Evolutionary conservation across 2,888 invertebrate species (phyloP), one percentile per base, ranked within the genome.

Genomic region (Smittia aterrima): DNA sequence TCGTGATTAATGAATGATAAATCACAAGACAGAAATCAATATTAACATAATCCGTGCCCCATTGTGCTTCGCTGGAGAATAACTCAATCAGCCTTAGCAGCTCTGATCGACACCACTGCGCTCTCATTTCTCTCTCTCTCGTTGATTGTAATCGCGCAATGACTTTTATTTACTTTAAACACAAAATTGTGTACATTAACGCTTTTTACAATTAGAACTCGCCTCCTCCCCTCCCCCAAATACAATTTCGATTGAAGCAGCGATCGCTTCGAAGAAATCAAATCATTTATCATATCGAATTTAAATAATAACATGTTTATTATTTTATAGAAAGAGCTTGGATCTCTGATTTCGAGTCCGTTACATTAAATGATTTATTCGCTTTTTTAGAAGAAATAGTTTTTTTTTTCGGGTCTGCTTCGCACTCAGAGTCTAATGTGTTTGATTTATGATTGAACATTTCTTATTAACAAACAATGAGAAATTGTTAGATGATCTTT

Each of bases 1-100:
- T 38, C 71, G 54, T 72, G 71, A 72, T 72, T 72, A 72, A 72
- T 72, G 72, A 72, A 72, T 72, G 72, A 72, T 72, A 72, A 72
- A 62, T 72, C 72, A 72, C 72, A 62, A 66, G 66, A 71, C 54
- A 58, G 72, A 72, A 72, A 72, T 72, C 72, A 72, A 72, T 72
- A 72, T 72, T 72, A 72, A 72, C 72, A 72, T 72, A 72, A 72
- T 72, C 72, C 62, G 27, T 72, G 53, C 72, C 25, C 54, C 62
- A 72, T 54, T 70, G 41, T 54, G 22, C 11, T 47, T 24, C n/a
- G 7, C 11, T 24, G 18, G 18, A 25, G 1, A 54, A 62, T 72
- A 32, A 54, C 62, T 72, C 62, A 72, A 72, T 71, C 70, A 71
- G 54, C 25, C 16, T 22, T 68, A 11, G 3, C 7, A 25, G 64